Evolutionary conservation across 2,113 vertebrate genomes (phyloP).

Genomic region (Mustela lutreola): DNA sequence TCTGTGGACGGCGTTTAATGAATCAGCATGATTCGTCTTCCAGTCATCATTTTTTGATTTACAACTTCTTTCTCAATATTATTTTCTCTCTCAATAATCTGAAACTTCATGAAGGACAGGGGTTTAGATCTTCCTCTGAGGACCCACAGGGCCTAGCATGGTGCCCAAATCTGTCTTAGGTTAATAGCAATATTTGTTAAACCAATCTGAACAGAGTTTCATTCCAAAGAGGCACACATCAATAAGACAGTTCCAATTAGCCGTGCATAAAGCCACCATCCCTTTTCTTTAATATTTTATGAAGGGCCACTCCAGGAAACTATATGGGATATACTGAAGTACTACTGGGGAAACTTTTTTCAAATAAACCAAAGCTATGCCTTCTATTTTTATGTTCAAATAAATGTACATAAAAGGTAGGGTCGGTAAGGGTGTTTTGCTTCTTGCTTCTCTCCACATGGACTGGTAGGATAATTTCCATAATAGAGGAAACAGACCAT

Average conservation of each 20-base stretch:
- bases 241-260: conserved; percentile 11
- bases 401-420: conserved; percentile 8
- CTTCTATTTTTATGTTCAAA: conserved; percentile 44
- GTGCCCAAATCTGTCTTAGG: background rate
- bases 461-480: background rate
- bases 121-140: background rate
- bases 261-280: background rate
- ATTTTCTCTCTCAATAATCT: conserved; percentile 43
- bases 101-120: background rate
- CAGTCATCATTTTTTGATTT: background rate
- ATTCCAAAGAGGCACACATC: background rate
- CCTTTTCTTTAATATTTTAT: conserved; percentile 28
- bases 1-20: conserved; percentile 6
- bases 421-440: background rate
- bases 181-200: conserved; percentile 37
- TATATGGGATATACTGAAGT: background rate
- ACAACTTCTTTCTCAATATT: background rate
- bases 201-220: background rate
- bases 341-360: background rate
- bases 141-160: background rate
- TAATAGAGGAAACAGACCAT: conserved; percentile 7
- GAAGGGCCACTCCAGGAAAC: background rate
- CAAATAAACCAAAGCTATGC: conserved; percentile 30
- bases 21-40: conserved; percentile 7
- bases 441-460: conserved; percentile 42